These are phyloP conservation scores for Bubo bubo DNA, from an alignment of 2,113 vertebrate species.

Conservation along the genomic window DNA sequence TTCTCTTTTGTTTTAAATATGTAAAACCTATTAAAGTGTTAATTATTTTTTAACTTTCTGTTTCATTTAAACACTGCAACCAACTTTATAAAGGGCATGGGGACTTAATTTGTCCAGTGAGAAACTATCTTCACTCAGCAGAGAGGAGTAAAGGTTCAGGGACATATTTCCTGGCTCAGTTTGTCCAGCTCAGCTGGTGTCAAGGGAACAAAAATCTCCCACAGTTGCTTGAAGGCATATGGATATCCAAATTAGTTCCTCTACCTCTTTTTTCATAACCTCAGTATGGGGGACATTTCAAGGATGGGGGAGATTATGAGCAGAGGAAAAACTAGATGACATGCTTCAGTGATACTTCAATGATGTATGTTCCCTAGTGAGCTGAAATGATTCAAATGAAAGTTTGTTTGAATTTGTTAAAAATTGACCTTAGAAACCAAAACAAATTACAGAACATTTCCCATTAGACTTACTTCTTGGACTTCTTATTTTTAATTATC, in stretches of 20 bases:
- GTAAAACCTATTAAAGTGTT: not conserved
- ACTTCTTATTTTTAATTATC: constrained; percentile 20
- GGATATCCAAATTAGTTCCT: not conserved
- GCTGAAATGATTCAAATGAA: constrained; percentile 20
- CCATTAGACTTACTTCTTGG: not conserved
- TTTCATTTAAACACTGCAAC: not conserved
- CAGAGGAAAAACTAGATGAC: constrained; percentile 24
- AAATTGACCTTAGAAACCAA: constrained; percentile 39
- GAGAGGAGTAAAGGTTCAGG: not conserved
- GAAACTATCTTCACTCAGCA: not conserved
- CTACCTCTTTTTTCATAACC: constrained; percentile 3
- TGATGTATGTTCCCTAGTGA: not conserved
- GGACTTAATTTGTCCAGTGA: not conserved
- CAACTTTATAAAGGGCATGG: not conserved
- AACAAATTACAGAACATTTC: constrained; percentile 36
- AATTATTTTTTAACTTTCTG: not conserved
- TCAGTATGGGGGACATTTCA: constrained; percentile 3
- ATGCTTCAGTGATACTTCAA: constrained; percentile 32
- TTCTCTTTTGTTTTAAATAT: not conserved
- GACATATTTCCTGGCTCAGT: not conserved
- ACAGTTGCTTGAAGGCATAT: not conserved
- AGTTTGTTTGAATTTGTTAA: constrained; percentile 41
- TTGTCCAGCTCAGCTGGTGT: not conserved
- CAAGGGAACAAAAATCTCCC: not conserved
- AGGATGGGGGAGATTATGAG: constrained; percentile 31